These are phyloP conservation scores for Heteromurus nitidus DNA, from an alignment of 2,888 invertebrate genomes.

Conservation along the genomic window DNA sequence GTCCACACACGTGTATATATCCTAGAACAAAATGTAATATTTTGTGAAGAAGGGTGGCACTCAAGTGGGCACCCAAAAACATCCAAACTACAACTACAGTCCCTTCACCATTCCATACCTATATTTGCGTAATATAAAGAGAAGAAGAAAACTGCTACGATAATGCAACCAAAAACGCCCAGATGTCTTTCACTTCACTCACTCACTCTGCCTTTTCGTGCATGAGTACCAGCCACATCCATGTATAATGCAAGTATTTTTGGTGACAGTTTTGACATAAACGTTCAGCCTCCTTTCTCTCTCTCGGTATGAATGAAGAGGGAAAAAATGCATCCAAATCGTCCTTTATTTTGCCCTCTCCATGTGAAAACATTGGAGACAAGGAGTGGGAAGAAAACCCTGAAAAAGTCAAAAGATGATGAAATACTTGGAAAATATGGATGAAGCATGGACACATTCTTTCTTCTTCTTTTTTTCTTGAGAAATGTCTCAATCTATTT, in stretches of 20 bases:
- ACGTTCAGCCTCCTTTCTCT: conserved; percentile 40
- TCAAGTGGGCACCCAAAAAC: conserved; percentile 15
- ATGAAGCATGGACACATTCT: conserved; percentile 20
- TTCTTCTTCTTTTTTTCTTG: conserved; percentile 6
- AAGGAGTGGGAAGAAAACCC: conserved; percentile 13
- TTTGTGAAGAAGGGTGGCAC: too few species aligned
- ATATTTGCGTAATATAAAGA: background rate
- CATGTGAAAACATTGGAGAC: background rate
- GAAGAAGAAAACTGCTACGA: conserved; percentile 35
- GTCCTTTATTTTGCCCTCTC: background rate
- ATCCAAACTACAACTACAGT: background rate
- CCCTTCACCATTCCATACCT: background rate
- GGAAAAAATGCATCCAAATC: conserved; percentile 42
- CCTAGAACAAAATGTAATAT: background rate
- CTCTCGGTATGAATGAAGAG: conserved; percentile 28
- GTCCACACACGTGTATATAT: background rate
- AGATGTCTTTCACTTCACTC: conserved; percentile 44
- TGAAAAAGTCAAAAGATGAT: conserved; percentile 50
- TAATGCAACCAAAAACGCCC: conserved; percentile 44
- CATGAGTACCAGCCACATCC: conserved; percentile 14
- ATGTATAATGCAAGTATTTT: conserved; percentile 38
- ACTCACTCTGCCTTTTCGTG: conserved; percentile 18
- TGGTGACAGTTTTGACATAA: conserved; percentile 53
- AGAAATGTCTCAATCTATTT: conserved; percentile 28
- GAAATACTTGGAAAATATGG: conserved; percentile 54